Evolutionary conservation across 2,113 vertebrate species (phyloP), one percentile per base, ranked within the genome.

Genomic region (Mesocricetus auratus): DNA sequence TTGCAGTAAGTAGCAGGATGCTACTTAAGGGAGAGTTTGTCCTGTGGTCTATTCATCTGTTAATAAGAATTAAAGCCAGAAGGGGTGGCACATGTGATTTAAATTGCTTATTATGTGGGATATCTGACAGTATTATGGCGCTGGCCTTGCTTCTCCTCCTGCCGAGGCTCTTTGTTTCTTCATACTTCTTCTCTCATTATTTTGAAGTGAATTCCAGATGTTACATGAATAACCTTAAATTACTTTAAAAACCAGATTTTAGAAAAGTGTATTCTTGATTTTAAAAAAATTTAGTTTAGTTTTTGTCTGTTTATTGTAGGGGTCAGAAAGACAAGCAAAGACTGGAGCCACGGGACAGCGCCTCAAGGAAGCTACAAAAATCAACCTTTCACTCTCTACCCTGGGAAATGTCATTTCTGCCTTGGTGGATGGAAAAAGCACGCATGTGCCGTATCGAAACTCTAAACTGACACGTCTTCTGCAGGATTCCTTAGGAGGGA

Each of bases 361-460:
- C 21, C 98, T 99, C 94, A 99, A 99, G 97, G 99, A 99, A 98
- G 99, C 99, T 31, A 99, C 99, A 3, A 99, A 99, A 98, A 99
- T 99, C 97, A 99, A 99, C 97, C 98, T 99, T 11, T 99, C 99
- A 0, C 99, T 99, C 29, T 99, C 99, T 56, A 99, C 99, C 0
- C 98, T 99, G 98, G 99, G 99, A 31, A 99, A 99, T 11, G 99
- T 99, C 3, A 99, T 99, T 97, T 99, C 99, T n/a, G 99, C 99
- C 0, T 97, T 99, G 98, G 99, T 99, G 88, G 99, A 99, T 89
- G 99, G 99, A 75, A 99, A 99, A 98, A 99, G 99, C 98, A 99
- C 99, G 66, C 99, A 99, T 0, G 99, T 99, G 82, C 99, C 99
- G 42, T 99, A 99, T 97, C 99, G 99, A 81, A 99, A 99, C 97